phyloP scores from a whole-genome alignment of 2,888 invertebrate genomes.

The Nineta flava region DNA sequence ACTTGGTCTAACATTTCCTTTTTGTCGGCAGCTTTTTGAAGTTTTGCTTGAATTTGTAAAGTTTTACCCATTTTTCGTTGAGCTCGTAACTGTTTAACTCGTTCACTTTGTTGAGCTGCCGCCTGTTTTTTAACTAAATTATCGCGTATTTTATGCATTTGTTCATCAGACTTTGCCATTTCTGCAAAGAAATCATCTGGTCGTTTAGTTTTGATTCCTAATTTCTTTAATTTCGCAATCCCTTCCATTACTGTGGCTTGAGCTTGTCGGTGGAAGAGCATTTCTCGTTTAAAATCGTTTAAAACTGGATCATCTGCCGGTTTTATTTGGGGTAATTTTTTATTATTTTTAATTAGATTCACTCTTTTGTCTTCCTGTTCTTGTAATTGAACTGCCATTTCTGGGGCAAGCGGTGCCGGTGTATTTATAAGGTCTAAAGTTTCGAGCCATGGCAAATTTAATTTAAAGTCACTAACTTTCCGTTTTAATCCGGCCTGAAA shows the following conservation, averaged over 20 bases:
- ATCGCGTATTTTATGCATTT: constrained; percentile 90
- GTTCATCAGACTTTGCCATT: constrained; percentile 94
- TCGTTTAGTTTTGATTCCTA: constrained; percentile 61
- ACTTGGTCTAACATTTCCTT: constrained; percentile 82
- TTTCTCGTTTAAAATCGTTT: constrained; percentile 87
- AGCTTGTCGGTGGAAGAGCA: constrained; percentile 71
- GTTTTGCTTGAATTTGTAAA: constrained; percentile 62
- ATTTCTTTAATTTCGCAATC: constrained; percentile 56
- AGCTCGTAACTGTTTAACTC: constrained; percentile 74
- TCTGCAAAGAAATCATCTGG: constrained; percentile 98
- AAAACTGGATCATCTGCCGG: constrained; percentile 61
- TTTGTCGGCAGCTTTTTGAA: constrained; percentile 80
- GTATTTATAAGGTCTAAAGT: constrained; percentile 61
- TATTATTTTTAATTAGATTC: constrained; percentile 47
- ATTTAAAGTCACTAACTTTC: constrained; percentile 53
- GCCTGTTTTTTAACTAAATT: constrained; percentile 71
- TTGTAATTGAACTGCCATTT: constrained; percentile 60
- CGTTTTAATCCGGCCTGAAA: constrained; percentile 42
- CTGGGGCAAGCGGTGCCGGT: constrained; percentile 71
- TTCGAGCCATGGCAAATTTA: constrained; percentile 73
- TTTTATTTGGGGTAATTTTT: constrained; percentile 44
- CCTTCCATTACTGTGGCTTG: constrained; percentile 74
- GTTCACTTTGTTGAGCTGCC: constrained; percentile 73
- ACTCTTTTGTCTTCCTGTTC: constrained; percentile 56
- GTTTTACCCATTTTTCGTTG: constrained; percentile 89